Evolutionary conservation across 1,140 invertebrate genomes (phyloP).

Genomic region (Pissodes strobi): DNA sequence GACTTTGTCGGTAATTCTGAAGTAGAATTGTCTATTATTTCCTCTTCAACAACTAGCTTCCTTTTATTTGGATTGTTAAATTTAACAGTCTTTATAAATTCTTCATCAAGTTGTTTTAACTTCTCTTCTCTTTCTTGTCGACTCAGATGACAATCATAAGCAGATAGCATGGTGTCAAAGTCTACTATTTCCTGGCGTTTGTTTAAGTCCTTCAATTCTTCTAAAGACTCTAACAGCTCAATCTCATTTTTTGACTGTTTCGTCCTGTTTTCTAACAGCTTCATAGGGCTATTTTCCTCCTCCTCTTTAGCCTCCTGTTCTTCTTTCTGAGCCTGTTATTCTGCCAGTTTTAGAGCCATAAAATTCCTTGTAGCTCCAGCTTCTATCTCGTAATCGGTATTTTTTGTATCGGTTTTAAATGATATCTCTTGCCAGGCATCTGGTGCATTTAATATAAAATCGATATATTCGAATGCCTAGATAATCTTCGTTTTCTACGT

Average conservation of each 20-base stretch:
- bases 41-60: slow-evolving; percentile 67
- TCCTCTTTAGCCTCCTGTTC: slow-evolving; percentile 94
- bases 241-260: slow-evolving; percentile 96
- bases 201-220: slow-evolving; percentile 97
- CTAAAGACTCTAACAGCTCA: slow-evolving; percentile 91
- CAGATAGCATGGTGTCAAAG: slow-evolving; percentile 83
- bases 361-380: slow-evolving; percentile 98
- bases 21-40: slow-evolving; percentile 68
- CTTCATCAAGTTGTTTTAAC: slow-evolving; percentile 84
- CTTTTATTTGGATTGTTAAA: slow-evolving; percentile 54
- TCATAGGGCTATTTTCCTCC: slow-evolving; percentile 98
- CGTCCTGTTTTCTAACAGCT: slow-evolving; percentile 91
- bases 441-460: slow-evolving; percentile 94
- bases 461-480: slow-evolving; percentile 97
- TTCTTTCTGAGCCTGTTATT: slow-evolving; percentile 92
- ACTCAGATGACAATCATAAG: slow-evolving; percentile 69
- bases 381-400: slow-evolving; percentile 98
- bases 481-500: slow-evolving; percentile 96
- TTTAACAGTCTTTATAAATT: slow-evolving; percentile 74
- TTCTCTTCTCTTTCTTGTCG: slow-evolving; percentile 66
- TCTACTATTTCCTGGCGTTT: slow-evolving; percentile 85
- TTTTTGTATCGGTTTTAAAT: slow-evolving; percentile 96
- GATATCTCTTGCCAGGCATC: slow-evolving; percentile 97
- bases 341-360: slow-evolving; percentile 96
- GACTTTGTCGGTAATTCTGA: neutral